Base-by-base conservation (phyloP, 2,888 invertebrate species). In the Hypsopygia costalis region DNA sequence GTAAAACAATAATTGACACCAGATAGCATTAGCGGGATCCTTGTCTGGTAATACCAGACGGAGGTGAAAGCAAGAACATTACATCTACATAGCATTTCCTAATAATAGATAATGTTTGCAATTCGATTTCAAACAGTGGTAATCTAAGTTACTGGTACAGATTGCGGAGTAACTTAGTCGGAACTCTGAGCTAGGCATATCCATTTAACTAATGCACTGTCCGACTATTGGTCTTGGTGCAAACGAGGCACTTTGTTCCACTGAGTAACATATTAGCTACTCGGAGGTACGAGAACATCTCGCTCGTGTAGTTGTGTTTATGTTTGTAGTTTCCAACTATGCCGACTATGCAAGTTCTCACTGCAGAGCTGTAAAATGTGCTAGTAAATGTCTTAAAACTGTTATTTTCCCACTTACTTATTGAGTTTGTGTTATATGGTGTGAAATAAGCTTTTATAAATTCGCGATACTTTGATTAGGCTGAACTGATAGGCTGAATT, bases 171-270 rank as follows among this genome's bases (percentile, higher is more conserved):
- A 81, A 85, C 77, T 83, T 81, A 68, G 69, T 62, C 76, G 60
- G 71, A 76, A 71, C 69, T 75, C 69, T 68, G 64, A 74, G 73
- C 69, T 69, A 74, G 76, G 76, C 76, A 72, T 73, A 81, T 78
- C 79, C 81, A 86, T 82, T 82, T 81, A 83, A 80, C 81, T 86
- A 86, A 86, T 86, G 83, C 82, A 79, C 77, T 78, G 83, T 75
- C 81, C 79, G 81, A 76, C 78, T 82, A 76, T 81, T 81, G 81
- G 81, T 81, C 78, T 83, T 81, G 72, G 75, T 78, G 78, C 78
- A 76, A 81, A 81, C 80, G 75, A 78, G 77, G 76, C 75, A 77
- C 78, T 81, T 81, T 81, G 77, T 79, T 74, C 73, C 55, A 49
- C 66, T 66, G 65, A 78, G 70, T 74, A 75, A 80, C 73, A 66